These are phyloP conservation scores for Thunnus maccoyii DNA, from an alignment of 2,113 vertebrate genomes.

Conservation along the genomic window DNA sequence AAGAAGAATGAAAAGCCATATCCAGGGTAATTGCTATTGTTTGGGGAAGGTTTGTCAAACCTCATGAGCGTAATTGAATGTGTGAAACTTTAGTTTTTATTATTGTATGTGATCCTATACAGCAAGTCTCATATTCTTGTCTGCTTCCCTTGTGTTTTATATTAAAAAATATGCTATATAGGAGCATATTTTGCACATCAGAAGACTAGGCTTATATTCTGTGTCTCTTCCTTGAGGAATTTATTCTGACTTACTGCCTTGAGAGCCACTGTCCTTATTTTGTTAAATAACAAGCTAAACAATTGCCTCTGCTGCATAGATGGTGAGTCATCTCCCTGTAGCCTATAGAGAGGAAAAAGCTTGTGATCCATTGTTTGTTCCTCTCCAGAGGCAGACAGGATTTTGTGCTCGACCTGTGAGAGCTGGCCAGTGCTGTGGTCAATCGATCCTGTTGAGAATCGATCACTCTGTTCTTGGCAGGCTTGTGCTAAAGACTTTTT, in stretches of 20 bases:
- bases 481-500: not conserved
- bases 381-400: slow-evolving; percentile 18
- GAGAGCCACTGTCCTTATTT: slow-evolving; percentile 15
- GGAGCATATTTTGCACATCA: not conserved
- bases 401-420: slow-evolving; percentile 20
- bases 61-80: too few relatives aligned
- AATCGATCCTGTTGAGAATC: slow-evolving; percentile 16
- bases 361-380: slow-evolving; percentile 50
- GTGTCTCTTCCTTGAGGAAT: slow-evolving; percentile 6
- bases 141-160: not conserved
- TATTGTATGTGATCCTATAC: not conserved
- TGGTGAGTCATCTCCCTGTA: slow-evolving; percentile 51
- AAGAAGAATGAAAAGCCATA: not conserved
- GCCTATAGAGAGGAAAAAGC: slow-evolving; percentile 33
- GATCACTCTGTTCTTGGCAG: slow-evolving; percentile 8
- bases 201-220: not conserved
- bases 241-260: slow-evolving; percentile 25
- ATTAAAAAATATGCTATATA: not conserved
- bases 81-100: too few relatives aligned
- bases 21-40: not conserved
- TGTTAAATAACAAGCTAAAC: slow-evolving; percentile 29
- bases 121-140: not conserved
- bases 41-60: not conserved
- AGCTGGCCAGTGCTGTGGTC: slow-evolving; percentile 15
- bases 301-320: slow-evolving; percentile 26